Evolutionary conservation across 2,797 vertebrate species (phyloP), one percentile per base, ranked within the genome.

Genomic region (Sebastes nivosus): DNA sequence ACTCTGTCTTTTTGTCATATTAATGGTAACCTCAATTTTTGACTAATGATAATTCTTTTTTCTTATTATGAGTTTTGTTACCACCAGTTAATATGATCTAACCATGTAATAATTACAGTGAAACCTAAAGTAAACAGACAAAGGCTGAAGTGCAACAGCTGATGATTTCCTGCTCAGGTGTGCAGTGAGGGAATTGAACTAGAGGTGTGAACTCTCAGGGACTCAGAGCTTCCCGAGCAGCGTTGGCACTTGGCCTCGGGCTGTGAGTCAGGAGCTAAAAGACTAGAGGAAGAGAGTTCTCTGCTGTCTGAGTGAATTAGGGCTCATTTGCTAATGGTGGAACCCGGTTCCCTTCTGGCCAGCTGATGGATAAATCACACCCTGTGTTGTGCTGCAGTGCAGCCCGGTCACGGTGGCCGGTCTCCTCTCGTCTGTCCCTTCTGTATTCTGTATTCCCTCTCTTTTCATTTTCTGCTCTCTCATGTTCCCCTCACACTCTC

Each of bases 291-390:
- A 79, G 68, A 46, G 46, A 73, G 70, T 77, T 76, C 69, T 83
- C 61, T 78, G 81, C 82, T 84, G 84, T 83, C 88, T 70, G 58
- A 61, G 67, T 90, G 88, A 92, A 87, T 94, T 77, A 92, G 81
- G 81, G 78, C 90, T 93, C 88, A 92, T 93, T 94, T 93, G 77
- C 87, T 93, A 93, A 93, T 93, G 90, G 84, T 80, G 84, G 59
- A 32, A 50, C 60, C 60, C 6, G 12, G 70, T 4, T 32, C 32
- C 67, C 73, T 58, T 57, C 50, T 55, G 4, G 78, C 83, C 30
- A 66, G 29, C 59, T 50, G 58, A n/a, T 1, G 80, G 80, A 90
- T 90, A 87, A 87, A 86, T 90, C 87, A 83, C 55, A 63, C 12
- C 32, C 72, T 67, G 59, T 61, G 84, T 63, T 77, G 68, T 89